Base-by-base conservation (phyloP, 2,797 vertebrate genomes). In the Leptoclinus maculatus region DNA sequence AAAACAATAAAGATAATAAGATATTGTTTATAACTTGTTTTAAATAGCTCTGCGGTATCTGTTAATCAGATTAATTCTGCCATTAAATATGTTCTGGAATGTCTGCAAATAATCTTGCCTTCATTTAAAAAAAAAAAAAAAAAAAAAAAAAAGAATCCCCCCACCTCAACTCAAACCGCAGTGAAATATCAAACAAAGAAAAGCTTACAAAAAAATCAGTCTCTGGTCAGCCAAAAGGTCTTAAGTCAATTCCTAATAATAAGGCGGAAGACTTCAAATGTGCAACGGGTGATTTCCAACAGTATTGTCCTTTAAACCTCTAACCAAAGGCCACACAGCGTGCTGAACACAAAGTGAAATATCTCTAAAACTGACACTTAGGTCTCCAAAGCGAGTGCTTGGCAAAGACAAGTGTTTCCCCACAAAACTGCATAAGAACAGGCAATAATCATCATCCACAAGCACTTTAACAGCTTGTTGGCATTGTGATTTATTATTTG, bases 321-420 rank as follows among this genome's bases (percentile, higher is more conserved):
- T 66, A 60, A 60, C 68, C 69, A 71, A 64, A 83, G 90, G 87
- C 91, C 87, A 93, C 89, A 92, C 92, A 89, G 84, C 27, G 45
- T 39, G 86, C 60, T 64, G 85, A 77, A 90, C 53, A 87, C 84
- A 85, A 74, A 79, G 71, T 66, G 43, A 83, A 88, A 87, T 87
- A 87, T 89, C 86, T 86, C 68, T 79, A 79, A 79, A 78, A 63
- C 17, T 39, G 19, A 59, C 10, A 43, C 84, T 91, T 90, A 90
- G 83, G 91, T 91, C 89, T 80, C 65, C 32, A 64, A 65, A 82
- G 75, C 12, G 23, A 80, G 65, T 41, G 65, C 87, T 84, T 87
- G 83, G 78, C 84, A 87, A 67, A 78, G 70, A 85, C 83, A 36
- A 62, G 43, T 59, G 64, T 82, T 89, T 85, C 83, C 59, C 64